Evolutionary conservation across 2,888 invertebrate species (phyloP).

Genomic region (Drosophila demipolita): DNA sequence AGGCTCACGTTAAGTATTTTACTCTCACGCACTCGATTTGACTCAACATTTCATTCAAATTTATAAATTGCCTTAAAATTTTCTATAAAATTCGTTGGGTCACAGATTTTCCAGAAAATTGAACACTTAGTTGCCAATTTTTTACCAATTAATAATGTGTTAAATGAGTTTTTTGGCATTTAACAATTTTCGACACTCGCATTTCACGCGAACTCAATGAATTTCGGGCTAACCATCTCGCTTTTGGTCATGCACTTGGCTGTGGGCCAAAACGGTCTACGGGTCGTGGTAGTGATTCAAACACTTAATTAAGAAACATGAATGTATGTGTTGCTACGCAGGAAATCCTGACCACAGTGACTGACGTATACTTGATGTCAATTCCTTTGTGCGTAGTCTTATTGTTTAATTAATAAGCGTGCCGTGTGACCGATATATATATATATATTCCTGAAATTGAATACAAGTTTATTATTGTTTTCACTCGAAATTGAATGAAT

Average conservation of each 20-base stretch:
- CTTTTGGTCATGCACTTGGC: slow-evolving; percentile 53
- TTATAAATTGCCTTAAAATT: slow-evolving; percentile 17
- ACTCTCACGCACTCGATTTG: slow-evolving; percentile 12
- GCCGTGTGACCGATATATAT: slow-evolving; percentile 43
- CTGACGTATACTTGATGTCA: slow-evolving; percentile 45
- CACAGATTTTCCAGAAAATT: slow-evolving; percentile 44
- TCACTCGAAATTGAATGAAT: slow-evolving; percentile 62
- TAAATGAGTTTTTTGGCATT: slow-evolving; percentile 22
- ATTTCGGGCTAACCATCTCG: slow-evolving; percentile 40
- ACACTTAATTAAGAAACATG: not conserved
- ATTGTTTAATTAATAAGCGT: slow-evolving; percentile 53
- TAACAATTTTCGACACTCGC: slow-evolving; percentile 15
- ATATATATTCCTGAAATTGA: slow-evolving; percentile 22
- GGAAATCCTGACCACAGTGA: slow-evolving; percentile 23
- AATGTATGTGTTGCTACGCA: slow-evolving; percentile 7
- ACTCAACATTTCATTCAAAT: slow-evolving; percentile 34
- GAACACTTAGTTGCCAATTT: slow-evolving; percentile 15
- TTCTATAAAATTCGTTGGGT: slow-evolving; percentile 38
- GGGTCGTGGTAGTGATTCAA: slow-evolving; percentile 59
- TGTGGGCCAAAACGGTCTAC: slow-evolving; percentile 56
- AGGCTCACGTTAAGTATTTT: slow-evolving; percentile 11
- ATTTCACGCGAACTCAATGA: slow-evolving; percentile 50
- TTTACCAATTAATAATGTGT: slow-evolving; percentile 16
- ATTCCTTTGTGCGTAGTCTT: slow-evolving; percentile 18
- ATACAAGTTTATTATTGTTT: slow-evolving; percentile 39